Evolutionary conservation across 2,888 invertebrate genomes (phyloP), one percentile per base, ranked within the genome.

Genomic region (Drosophila hamatofila): DNA sequence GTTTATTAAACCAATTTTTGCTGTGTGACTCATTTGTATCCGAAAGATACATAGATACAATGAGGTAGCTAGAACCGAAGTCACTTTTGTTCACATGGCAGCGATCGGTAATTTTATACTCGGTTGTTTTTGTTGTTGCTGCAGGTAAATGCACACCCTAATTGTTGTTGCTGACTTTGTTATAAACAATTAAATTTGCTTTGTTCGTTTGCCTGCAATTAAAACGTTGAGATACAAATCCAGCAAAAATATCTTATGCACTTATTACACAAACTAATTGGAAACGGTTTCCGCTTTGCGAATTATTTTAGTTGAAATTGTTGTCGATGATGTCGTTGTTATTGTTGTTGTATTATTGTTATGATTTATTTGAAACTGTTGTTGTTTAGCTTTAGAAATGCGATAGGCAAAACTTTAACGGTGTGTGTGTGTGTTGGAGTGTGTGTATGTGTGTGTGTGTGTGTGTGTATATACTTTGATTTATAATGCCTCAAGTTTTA

Each of bases 111-210:
- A 58, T 64, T 55, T 64, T 37, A 74, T 41, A 61, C 49, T 41
- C 6, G 11, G 21, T 49, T 27, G 37, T 42, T 61, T 52, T 54
- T 56, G 63, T 60, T 73, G 72, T n/a, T 65, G 60, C 57, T 70
- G 72, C 16, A 61, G 60, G 51, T 62, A 61, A 61, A 49, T 80
- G 83, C 83, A 80, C 81, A 78, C 71, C 76, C 73, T 65, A 65
- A 73, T 81, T 83, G 65, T 70, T 51, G 48, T 51, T 37, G 33
- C 48, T 56, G 41, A 27, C 14, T 27, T 70, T 59, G 62, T 60
- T 70, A 72, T 68, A 70, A 83, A 81, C 80, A 81, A 83, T 86
- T 86, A 65, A 71, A 51, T 65, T 64, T 60, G 68, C 72, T 63
- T 68, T 68, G 64, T 62, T 71, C 69, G 56, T 55, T 80, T 69